Base-by-base conservation (phyloP, 2,113 vertebrate genomes). In the Amphiprion percula region DNA sequence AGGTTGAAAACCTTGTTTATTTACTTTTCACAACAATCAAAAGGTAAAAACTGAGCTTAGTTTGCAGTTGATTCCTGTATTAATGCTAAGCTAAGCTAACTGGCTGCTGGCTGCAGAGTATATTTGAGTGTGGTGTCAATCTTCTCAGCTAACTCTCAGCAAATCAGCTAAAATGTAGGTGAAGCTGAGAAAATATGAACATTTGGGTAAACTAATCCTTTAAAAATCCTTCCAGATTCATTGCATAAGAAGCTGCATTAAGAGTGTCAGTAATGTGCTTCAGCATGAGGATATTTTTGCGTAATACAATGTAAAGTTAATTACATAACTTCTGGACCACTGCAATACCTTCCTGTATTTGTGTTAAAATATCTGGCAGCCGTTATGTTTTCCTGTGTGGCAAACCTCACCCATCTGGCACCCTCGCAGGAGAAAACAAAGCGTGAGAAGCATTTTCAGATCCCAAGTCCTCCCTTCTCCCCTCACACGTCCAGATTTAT, bases 401-500 rank as follows among this genome's bases (percentile, higher is more conserved):
- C 68, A 73, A 74, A 71, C 72, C n/a, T 71, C 79, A 77, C 74
- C 77, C 76, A n/a, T 74, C 58, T 68, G 69, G 65, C 79, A 30
- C 47, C 68, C 46, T 2, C 64, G 65, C 49, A 66, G 52, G 26
- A 66, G 37, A 53, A 77, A 74, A 60, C 26, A 46, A 60, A 41
- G 30, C 70, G 23, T 4, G 14, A 74, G 52, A 59, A 68, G 28
- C 5, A 14, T 26, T 54, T 63, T 67, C 46, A 44, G 12, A 78
- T 17, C 21, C 33, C 19, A 52, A n/a, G 8, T 16, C 24, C 39
- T 23, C 46, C 52, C 44, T 37, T 33, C 56, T 17, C 16, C 8
- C 61, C 58, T 77, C 56, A 66, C 68, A 79, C 77, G 54, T 69
- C 68, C 61, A 44, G 10, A 81, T 63, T 50, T 71, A 74, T 73